Evolutionary conservation across 2,797 vertebrate species (phyloP), one percentile per base, ranked within the genome.

Genomic region (Alcedo atthis): DNA sequence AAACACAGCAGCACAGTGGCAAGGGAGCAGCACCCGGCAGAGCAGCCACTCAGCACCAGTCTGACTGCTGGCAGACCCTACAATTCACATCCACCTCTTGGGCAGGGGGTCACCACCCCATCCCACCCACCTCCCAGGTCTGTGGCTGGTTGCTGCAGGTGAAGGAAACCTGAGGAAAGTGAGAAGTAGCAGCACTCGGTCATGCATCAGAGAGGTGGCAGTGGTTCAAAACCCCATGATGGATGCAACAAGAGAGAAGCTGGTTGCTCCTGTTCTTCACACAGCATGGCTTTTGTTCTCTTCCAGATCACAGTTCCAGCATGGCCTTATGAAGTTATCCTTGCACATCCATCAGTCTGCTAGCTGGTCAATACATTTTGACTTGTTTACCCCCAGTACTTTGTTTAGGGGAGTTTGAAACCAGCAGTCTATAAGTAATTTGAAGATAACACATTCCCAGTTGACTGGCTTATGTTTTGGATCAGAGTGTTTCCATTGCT

Each of bases 1-100:
- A 81, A 63, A 80, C 0, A 2, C 51, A 51, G 69, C 53, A 26
- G 69, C 1, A 0, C 11, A 7, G 40, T 0, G 1, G 46, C n/a
- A 28, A 55, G 16, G 45, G 17, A 80, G 48, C 58, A 81, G 59
- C 40, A 21, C 11, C 8, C 5, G 21, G 45, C 40, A 77, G 30
- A 84, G 46, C 24, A 82, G 42, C 35, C 22, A 9, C n/a, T 26
- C 81, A 42, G 53, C 12, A 42, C 11, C 42, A 69, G 42, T 43
- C 28, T 57, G 53, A 58, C 24, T 0, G 1, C 40, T 55, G 1
- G 2, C 26, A 59, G 37, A 45, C 12, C 15, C 62, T 1, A 1
- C 1, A 2, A 70, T 10, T 79, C 87, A 67, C 55, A 64, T 18
- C 35, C 33, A 26, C 7, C 61, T 58, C 78, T 26, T 0, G 0